These are phyloP conservation scores for Dinothrombium tinctorium DNA, from an alignment of 1,140 invertebrate species.

Conservation along the genomic window DNA sequence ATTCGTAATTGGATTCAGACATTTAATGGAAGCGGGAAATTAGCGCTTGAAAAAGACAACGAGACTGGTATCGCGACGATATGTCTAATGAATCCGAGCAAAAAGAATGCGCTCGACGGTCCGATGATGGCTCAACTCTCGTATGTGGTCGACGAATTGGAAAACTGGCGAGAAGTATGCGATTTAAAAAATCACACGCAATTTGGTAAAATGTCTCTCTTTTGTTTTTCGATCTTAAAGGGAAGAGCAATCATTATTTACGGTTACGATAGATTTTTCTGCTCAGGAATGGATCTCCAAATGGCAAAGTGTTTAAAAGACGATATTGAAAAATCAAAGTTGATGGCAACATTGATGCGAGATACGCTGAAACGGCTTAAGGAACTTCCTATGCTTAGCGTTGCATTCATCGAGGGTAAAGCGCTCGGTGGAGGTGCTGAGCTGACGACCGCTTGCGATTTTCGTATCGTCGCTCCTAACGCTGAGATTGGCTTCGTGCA, in stretches of 20 bases:
- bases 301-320: slow-evolving; percentile 22
- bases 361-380: slow-evolving; percentile 22
- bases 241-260: slow-evolving; percentile 31
- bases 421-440: slow-evolving; percentile 23
- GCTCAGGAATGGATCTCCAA: slow-evolving; percentile 33
- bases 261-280: slow-evolving; percentile 28
- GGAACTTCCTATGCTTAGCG: slow-evolving; percentile 25
- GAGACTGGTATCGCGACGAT: slow-evolving; percentile 25
- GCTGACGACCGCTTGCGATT: slow-evolving; percentile 20
- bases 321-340: slow-evolving; percentile 19
- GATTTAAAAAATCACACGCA: background rate
- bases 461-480: slow-evolving; percentile 17
- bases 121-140: slow-evolving; percentile 34
- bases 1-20: too few relatives aligned
- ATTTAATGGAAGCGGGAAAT: slow-evolving; percentile 20
- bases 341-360: slow-evolving; percentile 29
- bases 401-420: slow-evolving; percentile 20
- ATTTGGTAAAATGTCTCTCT: background rate
- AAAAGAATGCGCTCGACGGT: slow-evolving; percentile 28
- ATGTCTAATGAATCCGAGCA: slow-evolving; percentile 23
- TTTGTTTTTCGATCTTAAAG: background rate
- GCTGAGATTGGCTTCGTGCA: slow-evolving; percentile 22
- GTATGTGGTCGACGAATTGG: slow-evolving; percentile 23
- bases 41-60: slow-evolving; percentile 23
- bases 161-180: slow-evolving; percentile 21